Conservation (phyloP, 1,140 invertebrate genomes). For the Phymorhynchus buccinoides region DNA sequence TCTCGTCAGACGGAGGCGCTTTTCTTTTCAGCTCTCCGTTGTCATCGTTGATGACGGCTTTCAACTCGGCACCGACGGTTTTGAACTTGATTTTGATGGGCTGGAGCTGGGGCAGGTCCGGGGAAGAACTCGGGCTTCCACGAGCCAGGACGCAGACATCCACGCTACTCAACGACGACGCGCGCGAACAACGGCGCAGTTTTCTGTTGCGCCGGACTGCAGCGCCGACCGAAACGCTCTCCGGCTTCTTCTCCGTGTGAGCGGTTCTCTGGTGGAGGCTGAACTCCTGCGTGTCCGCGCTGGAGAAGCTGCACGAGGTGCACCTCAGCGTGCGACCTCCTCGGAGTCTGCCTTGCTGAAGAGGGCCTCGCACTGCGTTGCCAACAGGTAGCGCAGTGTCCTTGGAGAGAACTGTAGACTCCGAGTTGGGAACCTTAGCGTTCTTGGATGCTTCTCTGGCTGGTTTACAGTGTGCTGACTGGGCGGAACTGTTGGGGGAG, state of each 20-base stretch:
- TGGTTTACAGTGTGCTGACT: too few species aligned
- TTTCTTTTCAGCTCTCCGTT: neutral
- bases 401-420: neutral
- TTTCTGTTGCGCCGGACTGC: too few species aligned
- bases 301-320: constrained; percentile 64
- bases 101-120: neutral
- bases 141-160: too few species aligned
- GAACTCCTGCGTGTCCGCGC: constrained; percentile 64
- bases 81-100: neutral
- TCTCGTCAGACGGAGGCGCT: neutral
- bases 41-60: neutral
- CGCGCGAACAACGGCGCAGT: too few species aligned
- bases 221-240: too few species aligned
- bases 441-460: neutral
- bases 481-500: neutral
- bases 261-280: constrained; percentile 61
- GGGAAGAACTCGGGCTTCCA: too few species aligned
- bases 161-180: too few species aligned
- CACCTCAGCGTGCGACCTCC: constrained; percentile 55
- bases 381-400: neutral
- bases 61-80: neutral
- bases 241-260: constrained; percentile 54
- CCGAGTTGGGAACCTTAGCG: neutral
- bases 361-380: neutral
- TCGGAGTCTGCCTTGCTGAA: constrained; percentile 26